Conservation (phyloP, 2,888 invertebrate genomes). For the Drosophila buzzatii region DNA sequence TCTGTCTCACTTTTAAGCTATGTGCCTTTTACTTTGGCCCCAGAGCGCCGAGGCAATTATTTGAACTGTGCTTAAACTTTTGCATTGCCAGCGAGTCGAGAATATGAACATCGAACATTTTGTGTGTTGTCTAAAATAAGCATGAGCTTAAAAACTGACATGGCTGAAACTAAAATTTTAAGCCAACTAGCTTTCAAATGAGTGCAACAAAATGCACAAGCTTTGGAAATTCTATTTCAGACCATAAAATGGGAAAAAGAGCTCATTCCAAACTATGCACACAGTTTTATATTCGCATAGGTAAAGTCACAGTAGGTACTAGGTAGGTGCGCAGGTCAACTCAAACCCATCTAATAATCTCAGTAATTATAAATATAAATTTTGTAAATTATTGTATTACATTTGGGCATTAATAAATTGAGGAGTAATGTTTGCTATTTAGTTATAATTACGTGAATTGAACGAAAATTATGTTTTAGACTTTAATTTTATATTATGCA, state of each 20-base stretch:
- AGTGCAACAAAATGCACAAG: background rate
- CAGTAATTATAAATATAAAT: too few species aligned
- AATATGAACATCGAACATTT: slow-evolving; percentile 37
- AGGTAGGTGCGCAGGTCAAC: too few species aligned
- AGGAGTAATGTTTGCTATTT: too few species aligned
- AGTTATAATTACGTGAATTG: too few species aligned
- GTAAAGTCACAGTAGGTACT: too few species aligned
- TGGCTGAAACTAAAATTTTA: slow-evolving; percentile 18
- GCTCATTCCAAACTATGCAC: background rate
- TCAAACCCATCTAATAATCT: too few species aligned
- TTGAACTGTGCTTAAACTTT: slow-evolving; percentile 63
- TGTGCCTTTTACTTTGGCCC: slow-evolving; percentile 43
- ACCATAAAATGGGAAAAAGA: background rate
- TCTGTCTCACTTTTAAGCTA: background rate
- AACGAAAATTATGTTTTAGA: too few species aligned
- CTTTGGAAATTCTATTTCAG: slow-evolving; percentile 3
- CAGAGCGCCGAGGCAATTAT: slow-evolving; percentile 52
- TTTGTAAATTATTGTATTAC: too few species aligned
- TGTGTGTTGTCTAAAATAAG: slow-evolving; percentile 17
- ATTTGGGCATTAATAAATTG: too few species aligned
- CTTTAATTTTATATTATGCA: too few species aligned
- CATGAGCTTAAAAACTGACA: slow-evolving; percentile 15
- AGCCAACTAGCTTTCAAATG: slow-evolving; percentile 8
- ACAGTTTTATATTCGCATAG: background rate
- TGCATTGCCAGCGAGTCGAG: slow-evolving; percentile 42